Evolutionary conservation across 2,888 invertebrate species (phyloP).

Genomic region (Isoperla grammatica): DNA sequence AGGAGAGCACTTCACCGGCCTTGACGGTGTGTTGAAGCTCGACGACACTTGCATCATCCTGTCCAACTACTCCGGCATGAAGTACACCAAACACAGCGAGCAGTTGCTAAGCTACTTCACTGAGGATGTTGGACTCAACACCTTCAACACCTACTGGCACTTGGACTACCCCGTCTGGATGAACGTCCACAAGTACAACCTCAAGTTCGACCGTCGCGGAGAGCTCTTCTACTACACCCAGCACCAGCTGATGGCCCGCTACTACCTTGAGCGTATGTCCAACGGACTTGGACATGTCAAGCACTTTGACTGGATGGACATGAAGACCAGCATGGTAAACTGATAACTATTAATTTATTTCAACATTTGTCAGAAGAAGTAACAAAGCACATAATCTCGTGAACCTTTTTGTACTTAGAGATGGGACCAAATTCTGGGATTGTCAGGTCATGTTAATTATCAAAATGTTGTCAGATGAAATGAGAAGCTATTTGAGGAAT

Average conservation of each 20-base stretch:
- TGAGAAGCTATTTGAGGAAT: no score
- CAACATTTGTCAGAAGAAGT: not conserved
- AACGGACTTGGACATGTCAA: conserved; percentile 62
- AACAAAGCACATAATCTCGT: no score
- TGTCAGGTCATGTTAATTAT: no score
- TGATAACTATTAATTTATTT: not conserved
- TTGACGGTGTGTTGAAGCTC: conserved; percentile 8
- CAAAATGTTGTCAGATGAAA: no score
- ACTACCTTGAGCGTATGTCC: conserved; percentile 68
- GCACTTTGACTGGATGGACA: conserved; percentile 40
- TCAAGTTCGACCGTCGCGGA: conserved; percentile 44
- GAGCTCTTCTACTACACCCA: conserved; percentile 52
- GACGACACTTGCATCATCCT: conserved; percentile 23
- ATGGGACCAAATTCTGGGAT: no score
- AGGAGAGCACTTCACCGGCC: conserved; percentile 4
- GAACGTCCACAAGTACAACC: conserved; percentile 43
- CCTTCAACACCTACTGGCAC: conserved; percentile 61
- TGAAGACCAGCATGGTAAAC: no score
- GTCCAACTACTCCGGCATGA: conserved; percentile 28
- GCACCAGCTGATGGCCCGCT: conserved; percentile 62
- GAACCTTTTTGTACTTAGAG: no score
- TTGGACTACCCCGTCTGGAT: conserved; percentile 59
- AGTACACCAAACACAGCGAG: conserved; percentile 18
- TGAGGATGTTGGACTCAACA: conserved; percentile 63
- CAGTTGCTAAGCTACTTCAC: conserved; percentile 55